A percentile compares a stretch with the other conserved stretches of the same genome.
phyloP scores from a whole-genome alignment of 37 sponge, comb jelly and placozoan species.

The Hexactinellida sp. region DNA sequence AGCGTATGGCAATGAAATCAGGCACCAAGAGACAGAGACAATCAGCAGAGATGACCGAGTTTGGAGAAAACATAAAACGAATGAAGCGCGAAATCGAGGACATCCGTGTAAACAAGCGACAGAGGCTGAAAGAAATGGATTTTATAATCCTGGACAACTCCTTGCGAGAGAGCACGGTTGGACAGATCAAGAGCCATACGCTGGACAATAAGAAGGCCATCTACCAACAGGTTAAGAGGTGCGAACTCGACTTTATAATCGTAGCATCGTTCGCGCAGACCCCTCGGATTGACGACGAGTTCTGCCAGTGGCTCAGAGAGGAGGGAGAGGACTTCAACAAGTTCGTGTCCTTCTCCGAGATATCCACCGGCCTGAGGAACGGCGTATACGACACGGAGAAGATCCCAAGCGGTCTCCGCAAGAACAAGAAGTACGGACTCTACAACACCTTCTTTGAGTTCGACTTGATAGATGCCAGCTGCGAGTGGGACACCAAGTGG shows the following conservation, averaged over 20 bases:
- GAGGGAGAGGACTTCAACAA: slow-evolving; percentile 33
- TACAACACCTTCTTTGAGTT: slow-evolving; percentile 50
- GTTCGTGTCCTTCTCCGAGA: slow-evolving; percentile 55
- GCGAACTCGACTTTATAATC: slow-evolving; percentile 51
- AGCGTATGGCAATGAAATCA: too few species aligned
- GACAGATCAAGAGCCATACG: slow-evolving; percentile 64
- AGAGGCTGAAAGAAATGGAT: slow-evolving; percentile 44
- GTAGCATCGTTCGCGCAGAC: slow-evolving; percentile 61
- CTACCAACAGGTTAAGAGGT: slow-evolving; percentile 43
- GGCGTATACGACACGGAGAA: slow-evolving; percentile 36
- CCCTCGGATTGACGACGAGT: slow-evolving; percentile 61
- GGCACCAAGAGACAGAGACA: too few species aligned
- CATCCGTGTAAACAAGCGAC: slow-evolving; percentile 28
- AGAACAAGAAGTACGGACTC: slow-evolving; percentile 51
- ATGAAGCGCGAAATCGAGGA: slow-evolving; percentile 18
- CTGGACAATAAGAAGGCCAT: slow-evolving; percentile 56
- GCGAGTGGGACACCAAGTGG: slow-evolving; percentile 38
- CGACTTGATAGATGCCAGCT: slow-evolving; percentile 29
- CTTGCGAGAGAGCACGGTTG: slow-evolving; percentile 82
- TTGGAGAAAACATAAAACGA: not conserved
- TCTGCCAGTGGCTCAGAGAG: slow-evolving; percentile 36
- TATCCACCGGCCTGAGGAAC: slow-evolving; percentile 27
- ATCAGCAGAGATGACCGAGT: not conserved
- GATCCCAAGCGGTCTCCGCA: slow-evolving; percentile 35
- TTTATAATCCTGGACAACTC: slow-evolving; percentile 76